phyloP scores from a whole-genome alignment of 2,888 invertebrate species.

The Drosophila villosipedis region DNA sequence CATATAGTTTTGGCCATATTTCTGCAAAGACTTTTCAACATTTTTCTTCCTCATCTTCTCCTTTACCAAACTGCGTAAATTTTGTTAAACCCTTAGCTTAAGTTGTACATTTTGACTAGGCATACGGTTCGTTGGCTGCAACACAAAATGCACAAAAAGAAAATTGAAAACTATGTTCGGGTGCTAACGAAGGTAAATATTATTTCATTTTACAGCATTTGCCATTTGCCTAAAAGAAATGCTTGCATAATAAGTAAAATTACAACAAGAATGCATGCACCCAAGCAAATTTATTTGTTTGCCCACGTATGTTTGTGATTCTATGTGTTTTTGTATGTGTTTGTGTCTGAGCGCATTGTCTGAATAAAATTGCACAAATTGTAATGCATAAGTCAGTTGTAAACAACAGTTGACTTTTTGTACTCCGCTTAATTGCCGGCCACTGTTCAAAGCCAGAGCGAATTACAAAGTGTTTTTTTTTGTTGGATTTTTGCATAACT shows the following conservation, averaged over 20 bases:
- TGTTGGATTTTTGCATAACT: conserved; percentile 27
- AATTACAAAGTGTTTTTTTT: conserved; percentile 17
- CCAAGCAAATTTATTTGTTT: conserved; percentile 21
- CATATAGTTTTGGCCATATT: conserved; percentile 76
- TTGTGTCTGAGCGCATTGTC: conserved; percentile 37
- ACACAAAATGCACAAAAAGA: conserved; percentile 62
- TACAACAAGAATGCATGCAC: conserved; percentile 20
- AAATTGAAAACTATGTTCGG: conserved; percentile 72
- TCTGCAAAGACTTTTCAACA: conserved; percentile 49
- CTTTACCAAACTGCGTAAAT: conserved; percentile 49
- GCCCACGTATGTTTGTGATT: neutral
- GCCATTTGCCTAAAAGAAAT: conserved; percentile 35
- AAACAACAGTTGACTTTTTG: conserved; percentile 26
- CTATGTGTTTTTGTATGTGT: neutral
- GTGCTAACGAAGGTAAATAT: conserved; percentile 79
- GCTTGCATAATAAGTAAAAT: conserved; percentile 58
- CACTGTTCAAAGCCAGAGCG: conserved; percentile 24
- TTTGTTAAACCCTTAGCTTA: conserved; percentile 76
- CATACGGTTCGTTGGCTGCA: conserved; percentile 70
- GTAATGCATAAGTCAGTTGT: conserved; percentile 33
- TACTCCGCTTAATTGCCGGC: conserved; percentile 54
- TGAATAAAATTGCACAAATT: conserved; percentile 46
- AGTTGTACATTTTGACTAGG: conserved; percentile 63
- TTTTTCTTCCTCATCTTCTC: conserved; percentile 14
- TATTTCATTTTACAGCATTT: conserved; percentile 68